These are phyloP conservation scores for Python bivittatus DNA, from an alignment of 2,113 vertebrate genomes.

Conservation along the genomic window DNA sequence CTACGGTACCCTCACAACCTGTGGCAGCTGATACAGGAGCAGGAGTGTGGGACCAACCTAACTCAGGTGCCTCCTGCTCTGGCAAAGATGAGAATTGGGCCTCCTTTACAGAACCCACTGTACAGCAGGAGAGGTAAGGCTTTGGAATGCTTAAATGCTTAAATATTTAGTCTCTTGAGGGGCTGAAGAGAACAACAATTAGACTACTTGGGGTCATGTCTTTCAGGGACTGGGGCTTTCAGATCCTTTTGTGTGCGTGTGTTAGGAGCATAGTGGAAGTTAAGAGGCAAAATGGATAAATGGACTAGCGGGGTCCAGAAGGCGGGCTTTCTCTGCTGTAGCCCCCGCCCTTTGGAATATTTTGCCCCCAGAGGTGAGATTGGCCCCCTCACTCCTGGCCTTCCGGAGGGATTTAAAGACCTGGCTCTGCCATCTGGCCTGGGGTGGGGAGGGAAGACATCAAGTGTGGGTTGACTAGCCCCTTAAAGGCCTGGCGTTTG, in stretches of 20 bases:
- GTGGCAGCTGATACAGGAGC: constrained; percentile 19
- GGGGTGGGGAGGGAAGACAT: too few species aligned
- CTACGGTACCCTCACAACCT: background rate
- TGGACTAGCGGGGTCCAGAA: too few species aligned
- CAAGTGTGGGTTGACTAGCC: too few species aligned
- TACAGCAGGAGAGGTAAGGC: constrained; percentile 42
- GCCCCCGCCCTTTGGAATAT: too few species aligned
- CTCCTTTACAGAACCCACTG: constrained; percentile 31
- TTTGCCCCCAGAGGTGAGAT: too few species aligned
- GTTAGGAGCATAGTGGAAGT: background rate
- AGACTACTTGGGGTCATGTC: background rate
- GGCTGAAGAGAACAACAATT: background rate
- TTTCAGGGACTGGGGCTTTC: background rate
- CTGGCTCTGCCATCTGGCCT: too few species aligned
- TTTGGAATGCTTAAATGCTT: background rate
- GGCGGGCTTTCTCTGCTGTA: too few species aligned
- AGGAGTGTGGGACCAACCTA: background rate
- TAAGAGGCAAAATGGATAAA: background rate
- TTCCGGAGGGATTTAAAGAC: too few species aligned
- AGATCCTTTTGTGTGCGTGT: background rate
- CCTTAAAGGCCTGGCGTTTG: too few species aligned
- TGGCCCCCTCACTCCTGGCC: too few species aligned
- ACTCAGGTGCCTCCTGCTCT: constrained; percentile 4
- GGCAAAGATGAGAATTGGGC: constrained; percentile 49
- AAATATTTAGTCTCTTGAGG: background rate